Evolutionary conservation across 2,113 vertebrate genomes (phyloP).

Genomic region (Larimichthys crocea): DNA sequence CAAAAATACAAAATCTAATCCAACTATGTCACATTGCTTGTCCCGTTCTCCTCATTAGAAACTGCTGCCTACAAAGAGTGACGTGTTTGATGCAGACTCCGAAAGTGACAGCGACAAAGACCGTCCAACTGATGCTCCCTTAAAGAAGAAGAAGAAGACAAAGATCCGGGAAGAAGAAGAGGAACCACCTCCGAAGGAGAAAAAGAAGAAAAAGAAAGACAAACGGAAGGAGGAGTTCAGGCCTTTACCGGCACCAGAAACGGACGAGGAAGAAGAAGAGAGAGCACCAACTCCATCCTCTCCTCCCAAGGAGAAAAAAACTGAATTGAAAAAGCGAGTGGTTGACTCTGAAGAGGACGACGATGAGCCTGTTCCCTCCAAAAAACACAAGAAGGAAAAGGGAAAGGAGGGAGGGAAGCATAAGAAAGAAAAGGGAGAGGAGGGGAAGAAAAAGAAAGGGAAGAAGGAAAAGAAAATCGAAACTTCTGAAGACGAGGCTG

Average conservation of each 20-base stretch:
- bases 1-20: background rate
- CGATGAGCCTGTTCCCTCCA: constrained; percentile 84
- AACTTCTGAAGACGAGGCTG: constrained; percentile 77
- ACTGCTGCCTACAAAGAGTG: constrained; percentile 86
- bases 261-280: constrained; percentile 84
- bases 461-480: constrained; percentile 76
- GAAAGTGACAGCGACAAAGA: constrained; percentile 90
- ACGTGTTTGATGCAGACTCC: constrained; percentile 93
- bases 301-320: constrained; percentile 83
- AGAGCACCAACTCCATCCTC: constrained; percentile 77
- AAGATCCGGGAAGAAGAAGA: constrained; percentile 83
- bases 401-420: constrained; percentile 85
- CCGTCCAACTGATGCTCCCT: constrained; percentile 80
- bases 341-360: constrained; percentile 85
- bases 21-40: background rate
- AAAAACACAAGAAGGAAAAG: constrained; percentile 92
- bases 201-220: constrained; percentile 81
- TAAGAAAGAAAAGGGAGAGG: constrained; percentile 83
- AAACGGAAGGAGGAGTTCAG: constrained; percentile 88
- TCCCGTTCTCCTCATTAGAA: constrained; percentile 76
- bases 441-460: constrained; percentile 82
- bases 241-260: constrained; percentile 88
- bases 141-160: constrained; percentile 88
- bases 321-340: constrained; percentile 81
- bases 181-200: constrained; percentile 85